These are phyloP conservation scores for Heliocidaris erythrogramma DNA, from an alignment of 35 echinoderm and acorn worm species.

Conservation along the genomic window DNA sequence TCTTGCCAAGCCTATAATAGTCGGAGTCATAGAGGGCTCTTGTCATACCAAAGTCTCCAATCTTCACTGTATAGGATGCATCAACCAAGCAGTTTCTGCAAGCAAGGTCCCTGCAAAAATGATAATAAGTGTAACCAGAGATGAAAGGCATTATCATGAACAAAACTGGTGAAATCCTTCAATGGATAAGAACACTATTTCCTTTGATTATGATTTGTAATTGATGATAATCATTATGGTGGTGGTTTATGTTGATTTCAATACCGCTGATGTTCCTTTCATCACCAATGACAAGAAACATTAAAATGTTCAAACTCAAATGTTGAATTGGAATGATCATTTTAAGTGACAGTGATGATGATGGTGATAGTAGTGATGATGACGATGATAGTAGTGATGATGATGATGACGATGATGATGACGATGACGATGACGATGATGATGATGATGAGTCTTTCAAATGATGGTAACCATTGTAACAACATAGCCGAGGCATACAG, in stretches of 20 bases:
- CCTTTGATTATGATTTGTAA: no score
- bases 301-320: neutral
- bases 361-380: neutral
- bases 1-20: conserved; percentile 80
- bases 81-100: conserved; percentile 88
- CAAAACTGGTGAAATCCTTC: neutral
- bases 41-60: conserved; percentile 98
- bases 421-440: neutral
- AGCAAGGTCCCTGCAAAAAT: conserved; percentile 72
- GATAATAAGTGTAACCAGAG: neutral
- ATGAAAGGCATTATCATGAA: neutral
- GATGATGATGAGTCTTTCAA: neutral
- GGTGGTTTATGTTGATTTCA: neutral
- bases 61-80: conserved; percentile 65
- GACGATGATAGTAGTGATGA: conserved; percentile 22
- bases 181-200: no score
- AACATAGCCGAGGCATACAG: no score
- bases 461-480: neutral
- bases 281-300: no score
- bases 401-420: conserved; percentile 27
- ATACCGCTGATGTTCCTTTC: neutral
- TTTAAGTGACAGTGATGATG: neutral
- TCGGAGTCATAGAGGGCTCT: conserved; percentile 87
- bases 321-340: neutral
- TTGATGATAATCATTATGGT: neutral